Percentiles rank a stretch among this genome's conserved stretches.
Evolutionary conservation across 2,113 vertebrate genomes (phyloP).

Genomic region (Neolamprologus longior): DNA sequence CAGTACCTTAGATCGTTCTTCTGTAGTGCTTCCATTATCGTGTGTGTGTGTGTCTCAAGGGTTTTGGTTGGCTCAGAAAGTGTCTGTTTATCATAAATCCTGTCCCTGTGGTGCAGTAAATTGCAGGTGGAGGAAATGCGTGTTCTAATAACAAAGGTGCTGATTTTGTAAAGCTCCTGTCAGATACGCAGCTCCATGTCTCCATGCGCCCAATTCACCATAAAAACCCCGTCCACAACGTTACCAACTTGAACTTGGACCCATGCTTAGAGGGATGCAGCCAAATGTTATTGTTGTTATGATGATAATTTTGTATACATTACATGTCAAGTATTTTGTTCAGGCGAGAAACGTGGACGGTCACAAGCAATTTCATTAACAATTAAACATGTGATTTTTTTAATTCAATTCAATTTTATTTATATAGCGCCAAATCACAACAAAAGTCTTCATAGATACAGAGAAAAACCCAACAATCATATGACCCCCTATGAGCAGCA

Average conservation of each 20-base stretch:
- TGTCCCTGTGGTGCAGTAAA: constrained; percentile 2
- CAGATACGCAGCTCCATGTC: background rate
- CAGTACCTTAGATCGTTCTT: background rate
- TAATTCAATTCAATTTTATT: background rate
- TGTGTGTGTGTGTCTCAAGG: background rate
- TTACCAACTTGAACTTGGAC: background rate
- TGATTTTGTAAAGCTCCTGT: background rate
- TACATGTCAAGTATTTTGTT: background rate
- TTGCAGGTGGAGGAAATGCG: background rate
- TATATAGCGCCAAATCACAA: too few relatives aligned
- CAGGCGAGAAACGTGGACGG: background rate
- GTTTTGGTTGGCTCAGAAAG: constrained; percentile 19
- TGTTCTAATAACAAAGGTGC: background rate
- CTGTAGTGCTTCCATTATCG: background rate
- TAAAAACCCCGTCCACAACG: background rate
- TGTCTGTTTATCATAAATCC: constrained; percentile 20
- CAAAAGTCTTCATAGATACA: too few relatives aligned
- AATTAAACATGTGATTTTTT: background rate
- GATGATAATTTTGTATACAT: background rate
- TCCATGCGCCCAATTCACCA: background rate
- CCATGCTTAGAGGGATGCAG: background rate
- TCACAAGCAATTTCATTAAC: background rate
- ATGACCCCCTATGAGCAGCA: too few relatives aligned
- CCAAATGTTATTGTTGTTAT: background rate
- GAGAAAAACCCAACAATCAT: too few relatives aligned